Evolutionary conservation across 2,797 vertebrate genomes (phyloP).

Genomic region (Syncerus caffer): DNA sequence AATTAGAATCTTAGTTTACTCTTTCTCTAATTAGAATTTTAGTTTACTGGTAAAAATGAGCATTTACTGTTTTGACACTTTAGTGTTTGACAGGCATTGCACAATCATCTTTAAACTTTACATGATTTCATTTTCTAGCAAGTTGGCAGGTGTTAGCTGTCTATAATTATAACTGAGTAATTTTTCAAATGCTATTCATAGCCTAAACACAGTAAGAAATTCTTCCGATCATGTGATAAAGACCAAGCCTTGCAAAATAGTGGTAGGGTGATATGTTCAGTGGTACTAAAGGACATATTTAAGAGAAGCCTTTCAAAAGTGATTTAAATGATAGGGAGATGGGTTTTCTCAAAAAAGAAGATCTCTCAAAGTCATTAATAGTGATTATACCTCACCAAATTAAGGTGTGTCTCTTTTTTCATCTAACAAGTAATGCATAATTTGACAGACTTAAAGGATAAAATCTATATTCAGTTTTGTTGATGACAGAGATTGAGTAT

Average conservation of each 20-base stretch:
- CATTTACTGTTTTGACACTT: constrained; percentile 60
- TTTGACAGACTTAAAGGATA: constrained; percentile 1
- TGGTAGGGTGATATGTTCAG: constrained; percentile 33
- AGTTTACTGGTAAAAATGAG: constrained; percentile 49
- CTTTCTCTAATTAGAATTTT: constrained; percentile 50
- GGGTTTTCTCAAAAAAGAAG: constrained; percentile 31
- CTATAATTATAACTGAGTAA: constrained; percentile 78
- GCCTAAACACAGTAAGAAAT: constrained; percentile 72
- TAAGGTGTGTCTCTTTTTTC: constrained; percentile 27
- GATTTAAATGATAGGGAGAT: constrained; percentile 18
- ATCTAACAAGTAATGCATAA: background rate
- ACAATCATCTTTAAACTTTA: constrained; percentile 70
- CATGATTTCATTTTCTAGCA: constrained; percentile 76
- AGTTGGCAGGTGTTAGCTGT: constrained; percentile 75
- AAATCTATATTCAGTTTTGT: constrained; percentile 45
- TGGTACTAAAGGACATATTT: constrained; percentile 31
- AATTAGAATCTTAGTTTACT: constrained; percentile 59
- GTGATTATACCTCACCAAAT: constrained; percentile 30
- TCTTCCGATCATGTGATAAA: constrained; percentile 74
- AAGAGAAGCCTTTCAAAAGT: constrained; percentile 31
- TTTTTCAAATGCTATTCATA: constrained; percentile 79
- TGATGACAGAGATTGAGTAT: constrained; percentile 24
- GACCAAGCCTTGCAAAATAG: constrained; percentile 65
- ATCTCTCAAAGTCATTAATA: background rate
- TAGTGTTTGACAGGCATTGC: constrained; percentile 50